Percentiles rank a stretch among this genome's conserved stretches.
Conservation (phyloP, 1,140 invertebrate genomes). For the Apis mellifera region DNA sequence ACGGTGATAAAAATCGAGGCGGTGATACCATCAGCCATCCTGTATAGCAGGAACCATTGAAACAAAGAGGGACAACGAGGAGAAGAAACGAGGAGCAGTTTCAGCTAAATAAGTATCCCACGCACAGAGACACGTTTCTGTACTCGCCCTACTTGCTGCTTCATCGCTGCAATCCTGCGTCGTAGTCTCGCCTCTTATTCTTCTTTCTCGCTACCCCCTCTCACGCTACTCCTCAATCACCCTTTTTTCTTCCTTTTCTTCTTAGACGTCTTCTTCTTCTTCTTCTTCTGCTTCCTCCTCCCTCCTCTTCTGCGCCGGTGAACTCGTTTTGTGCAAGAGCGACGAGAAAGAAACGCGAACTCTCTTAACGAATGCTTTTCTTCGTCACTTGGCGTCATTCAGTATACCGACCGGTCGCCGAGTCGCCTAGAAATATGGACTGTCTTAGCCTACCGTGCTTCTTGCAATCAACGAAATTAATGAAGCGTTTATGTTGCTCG, state of each 20-base stretch:
- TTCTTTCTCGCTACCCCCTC: not conserved
- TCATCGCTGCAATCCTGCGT: constrained; percentile 7
- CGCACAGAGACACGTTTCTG: constrained; percentile 63
- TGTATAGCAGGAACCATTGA: not conserved
- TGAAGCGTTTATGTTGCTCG: constrained; percentile 49
- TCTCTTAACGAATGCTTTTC: constrained; percentile 62
- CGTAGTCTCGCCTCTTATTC: not conserved
- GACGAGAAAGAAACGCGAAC: constrained; percentile 36
- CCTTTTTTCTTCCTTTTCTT: not conserved
- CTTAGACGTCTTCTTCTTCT: constrained; percentile 9
- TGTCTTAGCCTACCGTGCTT: constrained; percentile 35
- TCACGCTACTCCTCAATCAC: not conserved
- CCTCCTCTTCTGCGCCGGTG: not conserved
- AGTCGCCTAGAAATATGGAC: constrained; percentile 24
- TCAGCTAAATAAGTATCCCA: constrained; percentile 62
- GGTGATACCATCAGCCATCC: too few relatives aligned
- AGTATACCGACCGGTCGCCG: not conserved
- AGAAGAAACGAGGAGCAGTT: not conserved
- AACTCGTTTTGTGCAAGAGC: constrained; percentile 21
- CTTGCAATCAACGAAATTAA: constrained; percentile 61
- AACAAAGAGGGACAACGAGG: constrained; percentile 43
- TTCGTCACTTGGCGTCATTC: constrained; percentile 50
- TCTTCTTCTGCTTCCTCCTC: not conserved
- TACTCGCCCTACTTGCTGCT: constrained; percentile 58
- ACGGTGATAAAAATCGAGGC: too few relatives aligned